A percentile compares a stretch with the other conserved stretches of the same genome.
phyloP scores from a whole-genome alignment of 2,888 invertebrate species.

The Dasysyrphus tricinctus region DNA sequence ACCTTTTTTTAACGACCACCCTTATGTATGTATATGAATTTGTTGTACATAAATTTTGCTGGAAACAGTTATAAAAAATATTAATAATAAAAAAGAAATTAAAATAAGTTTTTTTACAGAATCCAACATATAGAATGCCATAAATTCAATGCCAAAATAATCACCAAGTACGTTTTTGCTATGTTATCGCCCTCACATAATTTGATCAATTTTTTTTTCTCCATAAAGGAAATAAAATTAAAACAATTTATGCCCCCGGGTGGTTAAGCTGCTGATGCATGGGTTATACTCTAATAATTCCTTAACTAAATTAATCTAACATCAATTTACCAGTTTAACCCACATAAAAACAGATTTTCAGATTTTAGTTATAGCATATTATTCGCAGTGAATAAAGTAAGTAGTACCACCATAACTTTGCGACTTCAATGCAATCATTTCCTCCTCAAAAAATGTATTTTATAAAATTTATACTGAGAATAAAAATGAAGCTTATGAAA shows the following conservation, averaged over 20 bases:
- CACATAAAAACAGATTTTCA: constrained; percentile 42
- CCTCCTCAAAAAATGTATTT: neutral
- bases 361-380: neutral
- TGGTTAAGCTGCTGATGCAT: neutral
- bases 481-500: constrained; percentile 29
- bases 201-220: neutral
- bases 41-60: no score
- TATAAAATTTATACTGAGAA: neutral
- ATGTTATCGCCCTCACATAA: neutral
- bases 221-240: constrained; percentile 6
- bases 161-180: neutral
- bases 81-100: no score
- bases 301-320: constrained; percentile 49
- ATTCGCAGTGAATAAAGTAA: constrained; percentile 16
- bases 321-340: constrained; percentile 63
- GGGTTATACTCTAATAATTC: neutral
- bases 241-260: constrained; percentile 18
- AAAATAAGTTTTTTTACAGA: no score
- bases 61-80: no score
- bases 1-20: no score
- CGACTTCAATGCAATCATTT: constrained; percentile 11
- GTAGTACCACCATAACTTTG: neutral
- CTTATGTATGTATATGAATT: no score
- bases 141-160: neutral
- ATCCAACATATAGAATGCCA: no score